These are phyloP conservation scores for Dolichomitus sp. DNA, from an alignment of 2,888 invertebrate species.

Conservation along the genomic window DNA sequence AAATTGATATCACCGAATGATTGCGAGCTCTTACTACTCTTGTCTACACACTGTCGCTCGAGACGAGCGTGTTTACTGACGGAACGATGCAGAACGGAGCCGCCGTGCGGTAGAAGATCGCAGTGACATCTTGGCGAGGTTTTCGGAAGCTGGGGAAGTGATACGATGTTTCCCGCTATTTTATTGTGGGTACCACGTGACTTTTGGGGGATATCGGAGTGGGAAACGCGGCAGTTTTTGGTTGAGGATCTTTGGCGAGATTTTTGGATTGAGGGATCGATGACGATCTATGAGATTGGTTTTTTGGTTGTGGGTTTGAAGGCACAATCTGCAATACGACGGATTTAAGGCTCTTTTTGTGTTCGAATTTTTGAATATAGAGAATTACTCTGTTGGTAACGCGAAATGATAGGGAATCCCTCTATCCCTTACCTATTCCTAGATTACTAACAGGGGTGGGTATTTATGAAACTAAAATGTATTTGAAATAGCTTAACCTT, in stretches of 20 bases:
- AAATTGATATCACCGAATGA: too few relatives aligned
- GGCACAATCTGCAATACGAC: too few relatives aligned
- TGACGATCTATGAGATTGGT: too few relatives aligned
- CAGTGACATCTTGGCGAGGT: slow-evolving; percentile 43
- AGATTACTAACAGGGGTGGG: too few relatives aligned
- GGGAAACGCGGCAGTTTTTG: slow-evolving; percentile 1
- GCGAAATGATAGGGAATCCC: too few relatives aligned
- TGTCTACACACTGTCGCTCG: slow-evolving; percentile 5
- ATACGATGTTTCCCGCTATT: slow-evolving; percentile 55
- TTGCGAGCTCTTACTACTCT: background rate
- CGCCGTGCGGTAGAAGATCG: slow-evolving; percentile 63
- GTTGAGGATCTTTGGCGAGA: background rate
- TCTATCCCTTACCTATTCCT: too few relatives aligned
- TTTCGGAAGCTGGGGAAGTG: background rate
- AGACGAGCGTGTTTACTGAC: slow-evolving; percentile 73
- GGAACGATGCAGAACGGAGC: slow-evolving; percentile 59
- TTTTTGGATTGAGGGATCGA: background rate
- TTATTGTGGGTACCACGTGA: slow-evolving; percentile 39
- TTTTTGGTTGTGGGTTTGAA: too few relatives aligned
- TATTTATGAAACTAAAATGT: too few relatives aligned
- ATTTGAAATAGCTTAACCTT: too few relatives aligned
- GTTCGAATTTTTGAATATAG: too few relatives aligned
- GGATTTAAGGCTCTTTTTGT: too few relatives aligned
- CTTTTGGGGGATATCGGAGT: background rate
- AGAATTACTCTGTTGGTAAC: too few relatives aligned